Evolutionary conservation across 2,797 vertebrate species (phyloP).

Genomic region (Remorina albescens): DNA sequence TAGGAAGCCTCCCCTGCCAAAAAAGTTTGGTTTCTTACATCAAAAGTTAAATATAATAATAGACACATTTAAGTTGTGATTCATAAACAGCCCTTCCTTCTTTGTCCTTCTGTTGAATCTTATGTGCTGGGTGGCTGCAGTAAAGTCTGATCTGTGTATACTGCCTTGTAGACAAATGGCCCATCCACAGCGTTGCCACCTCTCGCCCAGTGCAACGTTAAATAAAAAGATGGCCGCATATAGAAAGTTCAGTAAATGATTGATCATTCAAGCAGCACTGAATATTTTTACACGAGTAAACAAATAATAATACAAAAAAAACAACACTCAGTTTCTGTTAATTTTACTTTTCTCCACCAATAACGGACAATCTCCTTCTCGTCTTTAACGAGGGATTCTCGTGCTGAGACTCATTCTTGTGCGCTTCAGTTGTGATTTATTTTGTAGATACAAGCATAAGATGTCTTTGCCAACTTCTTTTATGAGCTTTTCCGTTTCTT

Average conservation of each 20-base stretch:
- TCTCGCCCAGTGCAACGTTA: not conserved
- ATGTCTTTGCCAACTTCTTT: conserved; percentile 64
- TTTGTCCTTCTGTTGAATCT: conserved; percentile 14
- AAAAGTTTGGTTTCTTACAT: conserved; percentile 7
- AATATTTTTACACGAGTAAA: not conserved
- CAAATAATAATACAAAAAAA: not conserved
- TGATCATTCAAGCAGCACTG: no score
- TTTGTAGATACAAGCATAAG: conserved; percentile 55
- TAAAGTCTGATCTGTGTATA: not conserved
- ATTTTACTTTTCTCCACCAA: conserved; percentile 6
- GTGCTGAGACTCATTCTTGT: conserved; percentile 62
- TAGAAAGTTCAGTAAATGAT: not conserved
- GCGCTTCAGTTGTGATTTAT: conserved; percentile 66
- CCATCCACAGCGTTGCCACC: not conserved
- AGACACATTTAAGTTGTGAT: conserved; percentile 15
- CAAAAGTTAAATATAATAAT: conserved; percentile 18
- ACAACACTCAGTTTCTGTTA: not conserved
- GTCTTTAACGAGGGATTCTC: conserved; percentile 81
- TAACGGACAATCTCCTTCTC: conserved; percentile 11
- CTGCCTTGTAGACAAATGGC: conserved; percentile 8
- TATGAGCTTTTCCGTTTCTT: conserved; percentile 50
- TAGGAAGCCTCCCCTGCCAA: conserved; percentile 8
- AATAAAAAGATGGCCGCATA: not conserved
- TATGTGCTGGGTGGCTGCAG: no score
- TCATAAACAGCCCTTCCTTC: conserved; percentile 14